Evolutionary conservation across 2,888 invertebrate genomes (phyloP), one percentile per base, ranked within the genome.

Genomic region (Hedychridium roseum): DNA sequence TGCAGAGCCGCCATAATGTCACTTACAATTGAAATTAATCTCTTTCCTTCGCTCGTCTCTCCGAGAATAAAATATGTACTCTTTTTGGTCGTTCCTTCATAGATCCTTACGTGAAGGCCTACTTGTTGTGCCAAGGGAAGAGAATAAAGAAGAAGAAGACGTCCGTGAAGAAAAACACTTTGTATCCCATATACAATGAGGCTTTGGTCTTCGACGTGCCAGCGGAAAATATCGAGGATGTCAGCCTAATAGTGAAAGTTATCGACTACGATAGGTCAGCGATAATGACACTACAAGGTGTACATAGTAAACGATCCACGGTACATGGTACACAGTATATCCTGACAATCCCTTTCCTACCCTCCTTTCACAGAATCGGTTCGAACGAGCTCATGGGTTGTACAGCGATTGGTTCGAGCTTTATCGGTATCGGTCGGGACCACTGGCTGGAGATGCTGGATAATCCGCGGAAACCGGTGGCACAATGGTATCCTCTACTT

Each of bases 91-190:
- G 7, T 49, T 16, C 20, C 11, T 11, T 17, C 32, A 26, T 82
- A 89, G 97, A 97, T 85, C 96, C 97, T 0, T 97, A 95, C 79
- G 94, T 96, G 44, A 96, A 96, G 81, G 90, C 95, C 17, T 90
- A 92, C 66, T 83, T 97, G 45, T 85, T 94, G 64, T 91, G 91
- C 70, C 90, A 92, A 78, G 91, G 91, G 2, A 92, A 93, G 74
- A 84, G 94, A 50, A 90, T 96, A 66, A 94, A 94, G 81, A 95
- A 95, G 82, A 91, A 93, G 79, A 95, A 95, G 79, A 95, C 97
- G 0, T 89, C 91, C 0, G 94, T 95, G 1, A 91, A 92, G 77
- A 88, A 91, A 73, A 91, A 90, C 64, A 94, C 92, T 0, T 82
- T 95, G 0, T 89, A 87, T 73, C 95, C 96, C 0, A 89, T 95